Evolutionary conservation across 2,888 invertebrate genomes (phyloP).

Genomic region (Atethmia centrago): DNA sequence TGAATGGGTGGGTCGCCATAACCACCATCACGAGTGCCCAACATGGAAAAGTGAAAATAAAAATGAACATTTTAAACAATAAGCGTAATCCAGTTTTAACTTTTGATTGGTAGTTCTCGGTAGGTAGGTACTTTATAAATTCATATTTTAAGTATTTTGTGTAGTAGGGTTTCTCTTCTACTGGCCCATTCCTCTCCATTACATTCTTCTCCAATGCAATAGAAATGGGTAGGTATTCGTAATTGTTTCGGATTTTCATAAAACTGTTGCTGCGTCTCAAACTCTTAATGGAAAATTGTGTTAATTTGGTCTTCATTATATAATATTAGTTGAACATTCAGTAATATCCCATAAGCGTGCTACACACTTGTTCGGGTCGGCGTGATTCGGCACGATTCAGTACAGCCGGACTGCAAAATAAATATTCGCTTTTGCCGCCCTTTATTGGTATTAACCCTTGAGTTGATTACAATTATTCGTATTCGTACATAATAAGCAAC

Average conservation of each 20-base stretch:
- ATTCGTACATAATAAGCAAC: neutral
- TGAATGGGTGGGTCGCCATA: constrained; percentile 40
- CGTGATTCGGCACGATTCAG: neutral
- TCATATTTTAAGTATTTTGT: constrained; percentile 5
- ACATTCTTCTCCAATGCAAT: neutral
- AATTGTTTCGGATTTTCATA: neutral
- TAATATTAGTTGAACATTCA: neutral
- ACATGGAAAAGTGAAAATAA: constrained; percentile 50
- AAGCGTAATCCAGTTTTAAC: constrained; percentile 34
- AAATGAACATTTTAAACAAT: constrained; percentile 40
- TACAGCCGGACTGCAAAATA: too few species aligned
- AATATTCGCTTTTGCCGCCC: neutral
- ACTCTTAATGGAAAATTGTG: too few species aligned
- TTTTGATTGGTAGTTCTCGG: constrained; percentile 19
- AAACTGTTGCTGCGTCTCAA: neutral
- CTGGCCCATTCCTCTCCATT: too few species aligned
- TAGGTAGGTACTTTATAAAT: neutral
- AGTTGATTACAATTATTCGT: neutral
- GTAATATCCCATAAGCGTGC: neutral
- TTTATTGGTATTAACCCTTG: neutral
- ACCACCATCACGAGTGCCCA: constrained; percentile 26
- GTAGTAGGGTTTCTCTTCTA: neutral
- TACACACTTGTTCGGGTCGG: neutral
- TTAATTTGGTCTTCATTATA: neutral
- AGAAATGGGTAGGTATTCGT: neutral